Conservation (phyloP, 1,140 invertebrate species). For the Anagrus nilaparvatae region DNA sequence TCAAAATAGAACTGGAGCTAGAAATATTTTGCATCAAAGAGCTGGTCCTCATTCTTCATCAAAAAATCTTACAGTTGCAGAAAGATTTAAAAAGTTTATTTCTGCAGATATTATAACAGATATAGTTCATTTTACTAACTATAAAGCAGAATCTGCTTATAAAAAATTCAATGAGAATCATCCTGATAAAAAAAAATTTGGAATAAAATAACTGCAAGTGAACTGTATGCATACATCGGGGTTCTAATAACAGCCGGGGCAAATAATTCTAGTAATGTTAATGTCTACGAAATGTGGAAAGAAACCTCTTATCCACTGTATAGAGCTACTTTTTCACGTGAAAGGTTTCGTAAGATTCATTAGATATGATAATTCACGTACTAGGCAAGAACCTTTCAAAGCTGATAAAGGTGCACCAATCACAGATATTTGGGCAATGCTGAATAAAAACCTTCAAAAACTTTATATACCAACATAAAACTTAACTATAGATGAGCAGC, state of each 20-base stretch:
- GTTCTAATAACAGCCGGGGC: too few relatives aligned
- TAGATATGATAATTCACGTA: too few relatives aligned
- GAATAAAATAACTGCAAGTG: constrained; percentile 8
- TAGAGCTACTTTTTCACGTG: constrained; percentile 5
- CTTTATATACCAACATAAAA: too few relatives aligned
- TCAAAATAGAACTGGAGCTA: too few relatives aligned
- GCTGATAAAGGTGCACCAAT: too few relatives aligned
- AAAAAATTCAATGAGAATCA: constrained; percentile 17
- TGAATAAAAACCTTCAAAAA: too few relatives aligned
- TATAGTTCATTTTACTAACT: constrained; percentile 21
- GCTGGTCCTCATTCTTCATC: constrained; percentile 16
- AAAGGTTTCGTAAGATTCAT: constrained; percentile 24
- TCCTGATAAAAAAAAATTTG: constrained; percentile 5
- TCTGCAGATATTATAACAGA: constrained; percentile 18
- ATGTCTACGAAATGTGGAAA: too few relatives aligned
- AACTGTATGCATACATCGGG: constrained; percentile 17
- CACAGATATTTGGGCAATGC: too few relatives aligned
- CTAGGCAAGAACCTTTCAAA: too few relatives aligned
- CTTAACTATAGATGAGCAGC: too few relatives aligned
- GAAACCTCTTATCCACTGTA: too few relatives aligned
- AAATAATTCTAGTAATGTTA: too few relatives aligned
- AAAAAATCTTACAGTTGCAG: constrained; percentile 10
- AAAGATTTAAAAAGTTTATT: constrained; percentile 18
- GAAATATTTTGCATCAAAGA: constrained; percentile 18
- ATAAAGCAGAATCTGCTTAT: constrained; percentile 18